Percentiles rank a stretch among this genome's conserved stretches.
phyloP scores from a whole-genome alignment of 2,797 vertebrate genomes.

The Pseudomugil tenellus region DNA sequence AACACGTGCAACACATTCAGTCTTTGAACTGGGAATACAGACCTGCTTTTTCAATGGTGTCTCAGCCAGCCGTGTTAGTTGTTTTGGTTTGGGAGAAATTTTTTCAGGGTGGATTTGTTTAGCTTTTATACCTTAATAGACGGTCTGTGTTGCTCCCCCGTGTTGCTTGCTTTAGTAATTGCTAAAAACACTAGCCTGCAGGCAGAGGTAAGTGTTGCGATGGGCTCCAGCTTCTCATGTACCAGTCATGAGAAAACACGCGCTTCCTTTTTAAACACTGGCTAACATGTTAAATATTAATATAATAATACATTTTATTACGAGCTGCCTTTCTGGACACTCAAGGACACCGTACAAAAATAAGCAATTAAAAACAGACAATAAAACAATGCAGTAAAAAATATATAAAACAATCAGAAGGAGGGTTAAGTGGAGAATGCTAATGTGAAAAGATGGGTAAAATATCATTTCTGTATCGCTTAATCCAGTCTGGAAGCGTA shows the following conservation, averaged over 20 bases:
- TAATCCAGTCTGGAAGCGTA: too few relatives aligned
- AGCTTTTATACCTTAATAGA: neutral
- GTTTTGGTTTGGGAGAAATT: neutral
- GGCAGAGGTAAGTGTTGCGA: neutral
- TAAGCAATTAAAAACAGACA: too few relatives aligned
- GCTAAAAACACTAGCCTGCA: neutral
- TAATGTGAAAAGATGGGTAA: too few relatives aligned
- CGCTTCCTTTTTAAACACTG: neutral
- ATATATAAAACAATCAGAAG: too few relatives aligned
- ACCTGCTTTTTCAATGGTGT: neutral
- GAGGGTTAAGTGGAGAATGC: too few relatives aligned
- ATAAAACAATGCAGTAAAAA: too few relatives aligned
- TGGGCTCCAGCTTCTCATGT: neutral
- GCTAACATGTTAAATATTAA: neutral
- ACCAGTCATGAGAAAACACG: neutral
- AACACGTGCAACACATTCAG: neutral
- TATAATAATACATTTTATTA: too few relatives aligned
- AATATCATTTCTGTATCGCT: neutral
- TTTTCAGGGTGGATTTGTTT: neutral
- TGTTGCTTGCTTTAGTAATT: neutral
- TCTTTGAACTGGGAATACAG: neutral
- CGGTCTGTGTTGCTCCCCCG: neutral
- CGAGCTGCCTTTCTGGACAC: too few relatives aligned
- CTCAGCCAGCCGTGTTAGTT: neutral
- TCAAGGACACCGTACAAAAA: too few relatives aligned